Evolutionary conservation across 2,888 invertebrate species (phyloP), one percentile per base, ranked within the genome.

Genomic region (Rhagonycha lutea): DNA sequence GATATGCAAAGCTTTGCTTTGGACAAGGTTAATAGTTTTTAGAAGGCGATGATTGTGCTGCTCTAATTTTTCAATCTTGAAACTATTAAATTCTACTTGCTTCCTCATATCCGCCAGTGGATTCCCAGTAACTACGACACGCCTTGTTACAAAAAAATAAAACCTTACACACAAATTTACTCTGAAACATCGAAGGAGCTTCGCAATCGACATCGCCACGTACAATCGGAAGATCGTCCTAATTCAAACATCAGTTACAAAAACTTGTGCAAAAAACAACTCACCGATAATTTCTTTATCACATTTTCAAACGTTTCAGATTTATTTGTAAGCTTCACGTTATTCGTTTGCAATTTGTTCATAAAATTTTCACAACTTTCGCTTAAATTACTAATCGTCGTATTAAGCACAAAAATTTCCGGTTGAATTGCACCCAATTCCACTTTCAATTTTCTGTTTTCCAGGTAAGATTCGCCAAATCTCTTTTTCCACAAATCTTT

Each of bases 31-130:
- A 9, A 82, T 77, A 18, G 76, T 80, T 24, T 70, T 67, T 5
- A 68, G 61, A 5, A 81, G 76, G n/a, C 72, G 72, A 29, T 18
- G n/a, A 61, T 82, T 82, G 28, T 81, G 67, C 14, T 72, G 63
- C 60, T 80, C 62, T 8, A 82, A 63, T 23, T 78, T 69, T 72
- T 75, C 61, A 2, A 82, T 81, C 24, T 72, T 75, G 14, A 75
- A 23, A 70, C 72, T 73, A 72, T 82, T 82, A 12, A 76, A 70
- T 75, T 73, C 28, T 1, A 82, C 70, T 76, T 82, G 82, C n/a
- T 74, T 70, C 70, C 71, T 70, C 80, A 82, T 81, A 69, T 82
- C 82, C 10, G 73, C 23, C 14, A 81, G 11, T 11, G 82, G 82
- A 75, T 81, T 76, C 68, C 79, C 79, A 67, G 75, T 73, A 26